Conservation (phyloP, 2,113 vertebrate species). For the Xenus cinereus region DNA sequence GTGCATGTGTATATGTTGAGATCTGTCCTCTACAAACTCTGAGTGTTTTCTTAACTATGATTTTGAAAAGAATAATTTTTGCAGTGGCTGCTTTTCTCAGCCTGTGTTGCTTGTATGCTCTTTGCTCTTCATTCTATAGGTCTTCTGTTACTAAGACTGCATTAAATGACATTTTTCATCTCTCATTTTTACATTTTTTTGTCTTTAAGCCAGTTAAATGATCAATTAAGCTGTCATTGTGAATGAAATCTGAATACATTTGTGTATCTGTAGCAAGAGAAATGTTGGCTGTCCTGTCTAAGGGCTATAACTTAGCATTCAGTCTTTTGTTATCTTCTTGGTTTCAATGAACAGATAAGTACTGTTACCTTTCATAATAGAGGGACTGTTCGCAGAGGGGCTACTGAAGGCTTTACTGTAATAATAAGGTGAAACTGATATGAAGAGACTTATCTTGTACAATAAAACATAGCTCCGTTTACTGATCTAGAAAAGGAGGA, state of each 20-base stretch:
- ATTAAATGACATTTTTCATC: not conserved
- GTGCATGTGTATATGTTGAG: not conserved
- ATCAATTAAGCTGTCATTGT: not conserved
- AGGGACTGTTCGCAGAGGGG: slow-evolving; percentile 28
- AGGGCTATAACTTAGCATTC: not conserved
- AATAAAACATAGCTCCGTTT: slow-evolving; percentile 33
- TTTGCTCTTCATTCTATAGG: not conserved
- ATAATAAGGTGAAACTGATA: slow-evolving; percentile 48
- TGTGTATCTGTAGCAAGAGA: not conserved
- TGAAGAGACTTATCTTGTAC: slow-evolving; percentile 2
- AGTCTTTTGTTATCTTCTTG: slow-evolving; percentile 34
- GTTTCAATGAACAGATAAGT: slow-evolving; percentile 52
- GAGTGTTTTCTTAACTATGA: not conserved
- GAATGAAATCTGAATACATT: slow-evolving; percentile 21
- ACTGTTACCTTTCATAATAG: slow-evolving; percentile 50
- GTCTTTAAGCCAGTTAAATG: not conserved
- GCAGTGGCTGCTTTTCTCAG: not conserved
- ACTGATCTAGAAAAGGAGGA: not conserved
- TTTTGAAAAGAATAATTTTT: not conserved
- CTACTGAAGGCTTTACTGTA: slow-evolving; percentile 28
- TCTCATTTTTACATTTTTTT: not conserved
- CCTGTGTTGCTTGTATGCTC: not conserved
- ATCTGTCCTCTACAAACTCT: not conserved
- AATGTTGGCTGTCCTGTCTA: not conserved
- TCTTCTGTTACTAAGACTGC: not conserved